Evolutionary conservation across 2,113 vertebrate species (phyloP).

Genomic region (Brachirus orientalis): DNA sequence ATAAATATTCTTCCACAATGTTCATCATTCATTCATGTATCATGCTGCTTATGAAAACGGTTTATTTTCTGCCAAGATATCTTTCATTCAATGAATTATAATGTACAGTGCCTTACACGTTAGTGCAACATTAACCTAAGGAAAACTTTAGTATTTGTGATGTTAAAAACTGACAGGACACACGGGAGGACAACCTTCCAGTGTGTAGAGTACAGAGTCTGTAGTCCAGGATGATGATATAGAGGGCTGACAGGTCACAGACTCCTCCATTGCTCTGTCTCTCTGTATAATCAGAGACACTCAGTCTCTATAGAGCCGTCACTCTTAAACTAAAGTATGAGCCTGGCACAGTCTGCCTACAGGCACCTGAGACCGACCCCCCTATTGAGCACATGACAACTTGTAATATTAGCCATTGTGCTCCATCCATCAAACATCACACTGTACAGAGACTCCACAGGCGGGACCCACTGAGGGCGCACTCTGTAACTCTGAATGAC

Average conservation of each 20-base stretch:
- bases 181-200: constrained; percentile 3
- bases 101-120: neutral
- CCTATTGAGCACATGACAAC: constrained; percentile 71
- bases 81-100: too few relatives aligned
- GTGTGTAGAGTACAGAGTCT: constrained; percentile 16
- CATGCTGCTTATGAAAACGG: neutral
- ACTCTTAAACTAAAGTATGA: constrained; percentile 49
- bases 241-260: constrained; percentile 47
- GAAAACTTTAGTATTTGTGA: neutral
- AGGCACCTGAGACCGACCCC: constrained; percentile 68
- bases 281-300: constrained; percentile 57
- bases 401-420: constrained; percentile 69
- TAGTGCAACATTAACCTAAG: neutral
- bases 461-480: constrained; percentile 59
- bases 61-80: too few relatives aligned
- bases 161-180: constrained; percentile 3
- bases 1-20: neutral
- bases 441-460: constrained; percentile 46
- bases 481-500: constrained; percentile 53
- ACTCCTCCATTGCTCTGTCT: constrained; percentile 35
- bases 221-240: constrained; percentile 50
- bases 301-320: constrained; percentile 58
- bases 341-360: constrained; percentile 41
- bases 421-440: constrained; percentile 65
- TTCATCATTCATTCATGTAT: neutral